Evolutionary conservation across 2,113 vertebrate species (phyloP), one percentile per base, ranked within the genome.

Genomic region (Entomyzon cyanotis): DNA sequence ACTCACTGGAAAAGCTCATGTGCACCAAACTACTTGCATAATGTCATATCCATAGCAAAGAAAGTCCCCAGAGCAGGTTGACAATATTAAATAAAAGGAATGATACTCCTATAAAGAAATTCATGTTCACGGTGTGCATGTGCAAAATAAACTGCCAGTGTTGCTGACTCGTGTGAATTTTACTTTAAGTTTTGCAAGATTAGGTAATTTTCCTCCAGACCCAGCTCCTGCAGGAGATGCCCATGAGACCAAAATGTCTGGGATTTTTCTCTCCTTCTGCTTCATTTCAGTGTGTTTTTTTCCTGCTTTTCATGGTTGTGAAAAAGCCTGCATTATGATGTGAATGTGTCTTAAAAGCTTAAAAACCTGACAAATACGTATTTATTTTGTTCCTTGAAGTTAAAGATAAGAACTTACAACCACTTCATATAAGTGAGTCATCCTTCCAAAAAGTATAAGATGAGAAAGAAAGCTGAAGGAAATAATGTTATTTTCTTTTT

Each of bases 321-420:
- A 31, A 79, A 90, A 82, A 87, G 53, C 30, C 59, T 86, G 10
- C 18, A 83, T 10, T 42, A 46, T 1, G 1, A 58, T 76, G 7
- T 18, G 31, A 69, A 68, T 18, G 4, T 22, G 35, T 39, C 65
- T 73, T 56, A 44, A 18, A 24, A 23, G 41, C 31, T 92, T 83
- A 39, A 92, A 79, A 83, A 25, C 0, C 27, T 79, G 14, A 20
- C 18, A 96, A 55, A 56, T 44, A 55, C 2, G 2, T 67, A 33
- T 93, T 81, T 78, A 63, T 84, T 87, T 69, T 81, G 24, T 68
- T 81, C 35, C 50, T 78, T 79, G 69, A 84, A 87, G 17, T 77
- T 81, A 64, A 75, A 65, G 60, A 63, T 0, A 0, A 47, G 39
- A 73, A 55, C 30, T 90, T 76, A 25, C 3, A 73, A 76, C 15